These are phyloP conservation scores for Odontesthes bonariensis DNA, from an alignment of 2,113 vertebrate species.

Conservation along the genomic window DNA sequence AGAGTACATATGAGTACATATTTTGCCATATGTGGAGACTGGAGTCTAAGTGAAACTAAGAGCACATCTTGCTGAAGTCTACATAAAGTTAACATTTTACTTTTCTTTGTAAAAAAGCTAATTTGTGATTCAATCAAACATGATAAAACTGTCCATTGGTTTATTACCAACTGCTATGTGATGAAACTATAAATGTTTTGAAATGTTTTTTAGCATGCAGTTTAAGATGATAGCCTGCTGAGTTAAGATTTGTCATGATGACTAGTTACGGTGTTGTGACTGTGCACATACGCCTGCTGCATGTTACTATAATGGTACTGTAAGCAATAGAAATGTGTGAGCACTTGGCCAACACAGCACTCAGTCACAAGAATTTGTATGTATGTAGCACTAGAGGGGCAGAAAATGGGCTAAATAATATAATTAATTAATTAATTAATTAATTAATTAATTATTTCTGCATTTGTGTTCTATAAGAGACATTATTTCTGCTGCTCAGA, in stretches of 20 bases:
- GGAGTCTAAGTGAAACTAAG: background rate
- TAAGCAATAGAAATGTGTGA: constrained; percentile 25
- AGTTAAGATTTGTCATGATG: constrained; percentile 28
- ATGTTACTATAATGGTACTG: background rate
- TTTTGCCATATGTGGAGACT: background rate
- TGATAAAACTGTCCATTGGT: background rate
- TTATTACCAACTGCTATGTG: too few species aligned
- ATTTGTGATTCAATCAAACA: background rate
- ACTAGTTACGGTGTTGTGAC: constrained; percentile 50
- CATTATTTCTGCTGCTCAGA: constrained; percentile 47
- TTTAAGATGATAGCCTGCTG: too few species aligned
- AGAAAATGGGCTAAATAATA: constrained; percentile 73
- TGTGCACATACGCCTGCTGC: background rate
- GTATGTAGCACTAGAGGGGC: constrained; percentile 25
- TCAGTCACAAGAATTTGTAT: constrained; percentile 64
- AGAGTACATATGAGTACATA: background rate
- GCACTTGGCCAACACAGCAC: constrained; percentile 16
- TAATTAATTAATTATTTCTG: constrained; percentile 63
- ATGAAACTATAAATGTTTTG: too few species aligned
- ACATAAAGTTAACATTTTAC: background rate
- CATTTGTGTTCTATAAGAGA: constrained; percentile 49
- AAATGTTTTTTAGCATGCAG: too few species aligned
- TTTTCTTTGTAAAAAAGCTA: background rate
- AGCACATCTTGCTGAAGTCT: background rate
- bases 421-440: too few species aligned